Percentiles rank a stretch among this genome's conserved stretches.
phyloP scores from a whole-genome alignment of 2,113 vertebrate genomes.

The Calidris pugnax region DNA sequence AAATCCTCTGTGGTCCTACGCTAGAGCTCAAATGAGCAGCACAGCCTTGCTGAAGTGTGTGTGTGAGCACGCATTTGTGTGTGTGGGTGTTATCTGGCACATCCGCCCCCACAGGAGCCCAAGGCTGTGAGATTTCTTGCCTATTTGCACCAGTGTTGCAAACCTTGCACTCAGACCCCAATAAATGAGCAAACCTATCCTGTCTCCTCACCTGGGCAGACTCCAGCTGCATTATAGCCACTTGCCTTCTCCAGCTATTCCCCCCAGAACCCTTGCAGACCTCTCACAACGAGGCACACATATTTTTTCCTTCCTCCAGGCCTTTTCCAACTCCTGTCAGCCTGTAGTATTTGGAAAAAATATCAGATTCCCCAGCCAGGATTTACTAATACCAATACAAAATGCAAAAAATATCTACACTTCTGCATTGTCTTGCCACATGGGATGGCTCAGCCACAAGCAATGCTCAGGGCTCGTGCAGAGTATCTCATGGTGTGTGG shows the following conservation, averaged over 20 bases:
- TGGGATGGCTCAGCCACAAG: neutral
- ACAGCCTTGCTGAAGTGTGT: neutral
- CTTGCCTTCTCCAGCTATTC: neutral
- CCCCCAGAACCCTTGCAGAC: neutral
- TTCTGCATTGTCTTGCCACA: neutral
- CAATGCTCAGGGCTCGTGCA: neutral
- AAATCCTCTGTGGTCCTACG: neutral
- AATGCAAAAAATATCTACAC: neutral
- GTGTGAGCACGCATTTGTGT: no score
- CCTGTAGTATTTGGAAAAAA: neutral
- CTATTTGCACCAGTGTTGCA: neutral
- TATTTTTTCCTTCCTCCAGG: neutral
- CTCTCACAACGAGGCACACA: neutral
- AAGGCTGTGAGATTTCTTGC: neutral
- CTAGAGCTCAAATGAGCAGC: neutral
- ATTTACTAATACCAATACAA: neutral
- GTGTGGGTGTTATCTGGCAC: neutral
- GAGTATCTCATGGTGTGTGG: neutral
- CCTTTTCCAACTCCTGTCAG: conserved; percentile 24
- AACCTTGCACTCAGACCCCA: neutral
- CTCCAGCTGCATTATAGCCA: neutral
- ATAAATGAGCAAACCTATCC: conserved; percentile 22
- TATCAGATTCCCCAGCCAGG: neutral
- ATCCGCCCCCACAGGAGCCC: neutral
- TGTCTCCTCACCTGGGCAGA: neutral